These are phyloP conservation scores for Aspidoscelis tigris DNA, from an alignment of 2,113 vertebrate species.

Conservation along the genomic window DNA sequence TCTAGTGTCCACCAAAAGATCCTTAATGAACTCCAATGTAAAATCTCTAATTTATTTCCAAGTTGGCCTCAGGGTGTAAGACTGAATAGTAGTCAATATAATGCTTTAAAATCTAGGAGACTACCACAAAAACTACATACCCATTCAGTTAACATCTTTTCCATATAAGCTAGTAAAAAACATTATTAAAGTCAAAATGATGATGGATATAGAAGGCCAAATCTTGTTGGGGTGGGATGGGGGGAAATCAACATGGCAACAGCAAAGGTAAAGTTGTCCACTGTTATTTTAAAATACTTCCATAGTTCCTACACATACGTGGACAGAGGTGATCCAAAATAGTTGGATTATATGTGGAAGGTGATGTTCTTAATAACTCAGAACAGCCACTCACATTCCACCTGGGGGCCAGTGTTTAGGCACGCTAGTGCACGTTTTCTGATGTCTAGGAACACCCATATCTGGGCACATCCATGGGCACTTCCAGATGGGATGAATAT, in stretches of 20 bases:
- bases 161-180: not conserved
- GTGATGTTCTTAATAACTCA: too few relatives aligned
- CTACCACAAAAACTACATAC: not conserved
- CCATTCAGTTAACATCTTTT: not conserved
- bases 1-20: not conserved
- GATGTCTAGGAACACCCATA: not conserved
- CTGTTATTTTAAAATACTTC: too few relatives aligned
- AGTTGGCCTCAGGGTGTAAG: not conserved
- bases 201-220: not conserved
- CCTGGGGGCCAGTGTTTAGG: not conserved
- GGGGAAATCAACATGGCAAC: not conserved
- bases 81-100: not conserved
- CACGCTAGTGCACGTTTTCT: not conserved
- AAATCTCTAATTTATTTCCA: not conserved
- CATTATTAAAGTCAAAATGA: not conserved
- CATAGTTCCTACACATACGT: not conserved
- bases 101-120: not conserved
- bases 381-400: not conserved
- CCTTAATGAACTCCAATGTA: not conserved
- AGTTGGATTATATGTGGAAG: too few relatives aligned
- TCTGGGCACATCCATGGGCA: too few relatives aligned
- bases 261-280: not conserved
- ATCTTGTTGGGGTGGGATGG: too few relatives aligned
- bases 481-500: too few relatives aligned
- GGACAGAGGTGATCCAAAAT: not conserved